These are phyloP conservation scores for Trichonephila clavata DNA, from an alignment of 1,140 invertebrate genomes.

Conservation along the genomic window DNA sequence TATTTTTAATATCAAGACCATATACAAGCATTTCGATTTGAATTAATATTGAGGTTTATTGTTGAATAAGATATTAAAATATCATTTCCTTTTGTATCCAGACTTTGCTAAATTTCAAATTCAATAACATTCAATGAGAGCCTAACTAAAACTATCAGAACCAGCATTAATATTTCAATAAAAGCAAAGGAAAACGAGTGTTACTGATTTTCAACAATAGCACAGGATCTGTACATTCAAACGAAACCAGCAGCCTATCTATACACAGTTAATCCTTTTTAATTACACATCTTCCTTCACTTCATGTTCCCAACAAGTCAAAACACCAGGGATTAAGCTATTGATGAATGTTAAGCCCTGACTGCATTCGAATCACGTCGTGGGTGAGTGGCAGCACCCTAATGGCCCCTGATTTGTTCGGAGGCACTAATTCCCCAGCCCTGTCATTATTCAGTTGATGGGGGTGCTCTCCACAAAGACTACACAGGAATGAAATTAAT, in stretches of 20 bases:
- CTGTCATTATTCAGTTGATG: not conserved
- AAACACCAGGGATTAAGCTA: not conserved
- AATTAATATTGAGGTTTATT: too few relatives aligned
- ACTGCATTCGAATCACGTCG: not conserved
- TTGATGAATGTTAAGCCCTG: too few relatives aligned
- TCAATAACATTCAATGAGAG: too few relatives aligned
- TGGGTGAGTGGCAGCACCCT: not conserved
- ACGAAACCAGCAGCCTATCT: not conserved
- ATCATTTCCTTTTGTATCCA: too few relatives aligned
- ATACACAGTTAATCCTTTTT: not conserved
- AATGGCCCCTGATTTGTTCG: not conserved
- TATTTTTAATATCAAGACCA: too few relatives aligned
- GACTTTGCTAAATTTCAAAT: too few relatives aligned
- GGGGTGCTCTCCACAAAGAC: not conserved
- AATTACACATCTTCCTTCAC: not conserved
- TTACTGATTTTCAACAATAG: too few relatives aligned
- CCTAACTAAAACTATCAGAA: too few relatives aligned
- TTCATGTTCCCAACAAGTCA: not conserved
- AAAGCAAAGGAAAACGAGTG: too few relatives aligned
- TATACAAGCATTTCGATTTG: too few relatives aligned
- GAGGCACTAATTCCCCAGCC: not conserved
- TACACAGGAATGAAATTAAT: conserved; percentile 35
- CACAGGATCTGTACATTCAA: not conserved
- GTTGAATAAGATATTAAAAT: too few relatives aligned
- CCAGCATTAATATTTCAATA: too few relatives aligned